Evolutionary conservation across 1,140 invertebrate genomes (phyloP).

Genomic region (Cotesia chilonis): DNA sequence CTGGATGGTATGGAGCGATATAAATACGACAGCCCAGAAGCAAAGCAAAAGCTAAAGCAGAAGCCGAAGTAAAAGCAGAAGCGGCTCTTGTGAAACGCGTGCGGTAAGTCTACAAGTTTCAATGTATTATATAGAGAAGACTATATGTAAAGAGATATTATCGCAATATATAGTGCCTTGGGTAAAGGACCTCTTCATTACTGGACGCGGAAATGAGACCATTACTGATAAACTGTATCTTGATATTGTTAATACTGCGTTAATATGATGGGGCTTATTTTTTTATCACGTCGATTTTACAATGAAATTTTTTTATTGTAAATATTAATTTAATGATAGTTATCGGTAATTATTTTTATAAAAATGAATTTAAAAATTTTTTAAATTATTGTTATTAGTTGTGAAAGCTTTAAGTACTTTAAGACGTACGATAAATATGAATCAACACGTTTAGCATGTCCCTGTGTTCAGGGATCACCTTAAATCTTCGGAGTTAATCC

Average conservation of each 20-base stretch:
- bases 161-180: slow-evolving; percentile 20
- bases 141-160: slow-evolving; percentile 20
- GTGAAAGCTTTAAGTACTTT: not conserved
- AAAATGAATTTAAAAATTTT: not conserved
- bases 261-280: not conserved
- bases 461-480: slow-evolving; percentile 45
- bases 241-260: not conserved
- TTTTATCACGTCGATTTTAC: not conserved
- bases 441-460: slow-evolving; percentile 55
- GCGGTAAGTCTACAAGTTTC: slow-evolving; percentile 12
- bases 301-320: not conserved
- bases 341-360: too few species aligned
- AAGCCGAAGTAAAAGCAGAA: not conserved
- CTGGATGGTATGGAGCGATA: too few species aligned
- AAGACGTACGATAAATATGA: slow-evolving; percentile 49
- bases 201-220: slow-evolving; percentile 34
- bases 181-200: slow-evolving; percentile 35
- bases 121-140: not conserved
- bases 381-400: slow-evolving; percentile 1
- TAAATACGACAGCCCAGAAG: too few species aligned
- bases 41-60: not conserved
- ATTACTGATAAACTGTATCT: slow-evolving; percentile 38
- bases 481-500: slow-evolving; percentile 59
- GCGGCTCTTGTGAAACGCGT: not conserved
- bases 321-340: too few species aligned